A percentile compares a stretch with the other conserved stretches of the same genome.
Evolutionary conservation across 2,797 vertebrate genomes (phyloP).

Genomic region (Paedocypris micromegethes): DNA sequence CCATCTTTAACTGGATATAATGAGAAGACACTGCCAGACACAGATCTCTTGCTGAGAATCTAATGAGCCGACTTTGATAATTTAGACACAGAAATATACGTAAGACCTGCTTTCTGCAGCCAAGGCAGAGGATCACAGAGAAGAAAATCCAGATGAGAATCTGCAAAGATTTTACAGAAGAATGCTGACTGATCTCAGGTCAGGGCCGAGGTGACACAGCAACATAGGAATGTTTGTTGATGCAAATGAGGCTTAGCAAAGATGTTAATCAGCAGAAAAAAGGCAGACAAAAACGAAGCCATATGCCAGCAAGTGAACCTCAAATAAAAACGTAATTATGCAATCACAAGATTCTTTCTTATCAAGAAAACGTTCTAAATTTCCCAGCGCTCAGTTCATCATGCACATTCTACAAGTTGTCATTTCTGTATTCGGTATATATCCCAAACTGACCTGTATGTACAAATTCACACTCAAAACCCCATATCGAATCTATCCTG

Average conservation of each 20-base stretch:
- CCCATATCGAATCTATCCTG: no score
- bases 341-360: conserved; percentile 5
- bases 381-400: neutral
- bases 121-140: neutral
- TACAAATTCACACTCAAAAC: no score
- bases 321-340: conserved; percentile 12
- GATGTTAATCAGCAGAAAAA: conserved; percentile 22
- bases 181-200: conserved; percentile 1
- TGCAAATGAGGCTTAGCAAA: conserved; percentile 14
- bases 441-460: neutral
- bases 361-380: conserved; percentile 1
- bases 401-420: neutral
- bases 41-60: conserved; percentile 25
- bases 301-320: conserved; percentile 14
- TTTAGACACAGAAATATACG: conserved; percentile 6
- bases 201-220: neutral
- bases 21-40: neutral
- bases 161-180: neutral
- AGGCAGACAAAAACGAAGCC: conserved; percentile 25
- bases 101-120: neutral
- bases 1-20: conserved; percentile 22
- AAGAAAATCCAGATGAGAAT: neutral
- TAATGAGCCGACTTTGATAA: conserved; percentile 35
- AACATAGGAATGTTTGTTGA: conserved; percentile 1
- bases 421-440: neutral